Percentiles rank a stretch among this genome's conserved stretches.
Conservation (phyloP, 1,140 invertebrate genomes). For the Calliopsis andreniformis region DNA sequence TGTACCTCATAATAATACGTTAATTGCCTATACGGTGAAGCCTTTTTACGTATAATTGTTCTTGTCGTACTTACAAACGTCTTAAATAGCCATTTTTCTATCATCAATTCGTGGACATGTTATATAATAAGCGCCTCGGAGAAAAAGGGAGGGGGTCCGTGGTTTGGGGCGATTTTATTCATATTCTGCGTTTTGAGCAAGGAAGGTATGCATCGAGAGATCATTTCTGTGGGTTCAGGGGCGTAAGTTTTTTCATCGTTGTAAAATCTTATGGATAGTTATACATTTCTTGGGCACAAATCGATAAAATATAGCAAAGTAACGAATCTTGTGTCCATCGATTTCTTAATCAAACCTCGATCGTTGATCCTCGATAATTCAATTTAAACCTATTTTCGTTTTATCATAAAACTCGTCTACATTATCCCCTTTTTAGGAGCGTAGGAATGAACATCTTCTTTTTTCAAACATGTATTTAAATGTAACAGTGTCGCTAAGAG, state of each 20-base stretch:
- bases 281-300: too few relatives aligned
- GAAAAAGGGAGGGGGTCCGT: constrained; percentile 10
- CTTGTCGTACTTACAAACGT: constrained; percentile 37
- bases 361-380: background rate
- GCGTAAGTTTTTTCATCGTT: constrained; percentile 2
- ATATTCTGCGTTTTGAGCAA: constrained; percentile 22
- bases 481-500: too few relatives aligned
- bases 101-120: constrained; percentile 43
- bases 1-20: constrained; percentile 45
- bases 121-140: constrained; percentile 22
- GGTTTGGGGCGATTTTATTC: background rate
- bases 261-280: background rate
- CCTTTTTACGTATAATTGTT: constrained; percentile 69
- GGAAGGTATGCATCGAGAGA: constrained; percentile 28
- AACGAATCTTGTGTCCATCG: too few relatives aligned
- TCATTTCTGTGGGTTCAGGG: constrained; percentile 28
- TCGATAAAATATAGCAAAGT: background rate
- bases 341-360: background rate
- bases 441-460: too few relatives aligned
- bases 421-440: too few relatives aligned
- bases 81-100: constrained; percentile 45
- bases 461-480: too few relatives aligned
- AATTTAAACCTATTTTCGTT: too few relatives aligned
- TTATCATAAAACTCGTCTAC: too few relatives aligned
- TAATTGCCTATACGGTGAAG: constrained; percentile 81